These are phyloP conservation scores for Chrysomela aeneicollis DNA, from an alignment of 2,888 invertebrate genomes.

Conservation along the genomic window DNA sequence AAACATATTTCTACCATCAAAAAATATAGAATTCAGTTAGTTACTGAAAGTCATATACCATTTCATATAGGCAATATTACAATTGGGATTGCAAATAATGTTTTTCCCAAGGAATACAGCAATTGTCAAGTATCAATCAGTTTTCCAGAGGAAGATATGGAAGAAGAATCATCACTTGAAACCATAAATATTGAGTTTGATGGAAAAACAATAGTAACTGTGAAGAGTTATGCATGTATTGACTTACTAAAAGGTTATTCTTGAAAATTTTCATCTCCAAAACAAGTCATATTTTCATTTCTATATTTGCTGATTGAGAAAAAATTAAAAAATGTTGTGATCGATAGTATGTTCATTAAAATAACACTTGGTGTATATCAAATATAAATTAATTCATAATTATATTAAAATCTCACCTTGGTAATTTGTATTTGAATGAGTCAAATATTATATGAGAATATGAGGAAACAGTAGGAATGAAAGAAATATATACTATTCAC, in stretches of 20 bases:
- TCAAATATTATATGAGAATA: no score
- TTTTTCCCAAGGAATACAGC: constrained; percentile 48
- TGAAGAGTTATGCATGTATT: constrained; percentile 43
- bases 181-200: constrained; percentile 42
- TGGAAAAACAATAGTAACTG: constrained; percentile 40
- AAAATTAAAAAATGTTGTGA: no score
- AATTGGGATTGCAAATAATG: constrained; percentile 51
- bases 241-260: constrained; percentile 49
- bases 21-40: constrained; percentile 30
- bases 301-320: no score
- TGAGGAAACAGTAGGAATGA: no score
- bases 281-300: no score
- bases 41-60: constrained; percentile 34
- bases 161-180: constrained; percentile 30
- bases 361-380: no score
- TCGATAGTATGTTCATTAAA: no score
- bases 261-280: constrained; percentile 1
- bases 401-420: no score
- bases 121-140: constrained; percentile 47
- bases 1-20: constrained; percentile 14
- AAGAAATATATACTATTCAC: no score
- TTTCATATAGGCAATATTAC: constrained; percentile 48
- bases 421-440: no score
- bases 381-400: no score
- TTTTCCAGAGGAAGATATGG: constrained; percentile 27